phyloP scores from a whole-genome alignment of 2,888 invertebrate genomes.

The Diloba caeruleocephala region DNA sequence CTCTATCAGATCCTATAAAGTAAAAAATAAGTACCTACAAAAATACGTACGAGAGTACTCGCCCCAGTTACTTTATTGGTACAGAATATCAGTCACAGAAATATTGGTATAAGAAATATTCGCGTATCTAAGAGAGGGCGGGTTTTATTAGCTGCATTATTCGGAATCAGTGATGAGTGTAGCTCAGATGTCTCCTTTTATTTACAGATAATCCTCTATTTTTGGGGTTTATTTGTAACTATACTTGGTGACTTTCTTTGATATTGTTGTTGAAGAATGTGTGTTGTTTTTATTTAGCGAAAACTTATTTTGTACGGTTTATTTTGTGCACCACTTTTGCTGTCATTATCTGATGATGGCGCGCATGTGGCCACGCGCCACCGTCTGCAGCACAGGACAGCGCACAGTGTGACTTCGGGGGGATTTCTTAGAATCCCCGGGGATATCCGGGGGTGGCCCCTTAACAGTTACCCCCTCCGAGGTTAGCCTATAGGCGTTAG shows the following conservation, averaged over 20 bases:
- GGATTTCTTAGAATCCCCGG: too few species aligned
- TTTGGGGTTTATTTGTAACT: constrained; percentile 18
- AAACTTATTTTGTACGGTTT: too few species aligned
- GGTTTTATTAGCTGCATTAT: constrained; percentile 61
- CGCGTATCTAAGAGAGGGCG: constrained; percentile 11
- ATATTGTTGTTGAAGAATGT: constrained; percentile 3
- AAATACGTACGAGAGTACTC: constrained; percentile 9
- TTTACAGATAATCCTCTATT: constrained; percentile 37
- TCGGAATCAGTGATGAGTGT: constrained; percentile 58
- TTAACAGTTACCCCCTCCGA: too few species aligned
- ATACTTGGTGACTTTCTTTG: constrained; percentile 15
- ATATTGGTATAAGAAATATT: constrained; percentile 25
- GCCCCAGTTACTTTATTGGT: constrained; percentile 2
- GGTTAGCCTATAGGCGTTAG: too few species aligned
- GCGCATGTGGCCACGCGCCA: too few species aligned
- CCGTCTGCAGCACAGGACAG: too few species aligned
- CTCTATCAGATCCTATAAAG: too few species aligned
- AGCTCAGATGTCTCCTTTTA: constrained; percentile 52
- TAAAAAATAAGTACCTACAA: not conserved
- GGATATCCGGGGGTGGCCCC: too few species aligned
- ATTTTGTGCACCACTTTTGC: too few species aligned
- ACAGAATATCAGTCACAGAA: constrained; percentile 22
- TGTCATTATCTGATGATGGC: too few species aligned
- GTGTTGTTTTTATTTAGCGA: not conserved
- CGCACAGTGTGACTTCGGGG: too few species aligned